Evolutionary conservation across 2,888 invertebrate species (phyloP), one percentile per base, ranked within the genome.

Genomic region (Melikaiella ostensackeni): DNA sequence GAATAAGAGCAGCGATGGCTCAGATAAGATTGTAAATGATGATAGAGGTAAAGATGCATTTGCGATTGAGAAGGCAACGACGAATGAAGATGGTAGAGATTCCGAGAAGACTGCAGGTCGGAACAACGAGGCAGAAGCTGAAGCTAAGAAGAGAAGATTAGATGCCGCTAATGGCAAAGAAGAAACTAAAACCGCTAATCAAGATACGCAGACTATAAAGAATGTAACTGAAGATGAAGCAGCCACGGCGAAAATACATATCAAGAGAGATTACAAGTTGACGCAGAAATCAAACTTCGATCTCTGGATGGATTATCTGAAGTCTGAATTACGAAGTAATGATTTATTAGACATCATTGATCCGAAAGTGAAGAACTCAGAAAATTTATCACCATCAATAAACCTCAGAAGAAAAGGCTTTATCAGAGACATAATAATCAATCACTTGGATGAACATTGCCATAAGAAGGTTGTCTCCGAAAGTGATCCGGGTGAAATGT

Each of bases 231-330:
- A 35, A 35, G 35, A 35, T 35, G 35, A 35, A 35, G 7, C 8
- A 8, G 1, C 8, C 8, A 8, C 35, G 35, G 8, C 35, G 79
- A 79, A 79, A 74, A 42, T 80, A n/a, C 74, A 66, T 19, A 78
- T 83, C 38, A 78, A 80, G 38, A 80, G 82, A 74, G 75, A 80
- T 13, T 82, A 83, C 27, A 80, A 76, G 70, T 57, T 83, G 35
- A 73, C 77, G 8, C 78, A 76, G 21, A 80, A 81, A 75, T 55
- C 76, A 21, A 81, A 79, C 30, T 78, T 80, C 19, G 74, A 80
- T 66, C 27, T 83, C 13, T 83, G 83, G 81, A 9, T 82, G 16
- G 81, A 83, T 75, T 77, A 74, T 76, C 75, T 83, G 33, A 78
- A 66, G 66, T 81, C 83, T 9, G 80, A 83, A n/a, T 74, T 83